Base-by-base conservation (phyloP, 2,797 vertebrate genomes). In the Hypotaenidia philippensis region DNA sequence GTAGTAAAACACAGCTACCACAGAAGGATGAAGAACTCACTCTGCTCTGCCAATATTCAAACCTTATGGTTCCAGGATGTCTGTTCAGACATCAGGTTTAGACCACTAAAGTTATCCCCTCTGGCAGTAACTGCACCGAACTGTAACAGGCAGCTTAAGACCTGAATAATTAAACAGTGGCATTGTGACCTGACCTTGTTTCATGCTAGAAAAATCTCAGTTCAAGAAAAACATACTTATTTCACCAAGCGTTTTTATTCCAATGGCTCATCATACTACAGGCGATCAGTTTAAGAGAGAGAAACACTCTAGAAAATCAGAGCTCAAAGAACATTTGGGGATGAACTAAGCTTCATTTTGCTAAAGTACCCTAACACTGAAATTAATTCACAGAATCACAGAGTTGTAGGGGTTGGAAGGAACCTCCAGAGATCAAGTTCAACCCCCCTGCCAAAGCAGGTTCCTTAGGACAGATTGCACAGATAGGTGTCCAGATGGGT, bases 91-190 rank as follows among this genome's bases (percentile, higher is more conserved):
- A 9, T 59, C 38, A 92, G 55, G 72, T 81, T 95, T 85, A 78
- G 75, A 60, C 55, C 65, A 66, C 76, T 69, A 25, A 87, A 78
- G 31, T 61, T 75, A 57, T 65, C 47, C 50, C 65, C 44, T 83
- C 44, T 81, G 79, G 65, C 89, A 95, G 41, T 81, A 91, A 71
- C 75, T 90, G 49, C 1, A 2, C 57, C 34, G 26, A 83, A 47
- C 76, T 92, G 47, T 91, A 97, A 49, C 88, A 95, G 88, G 94
- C 71, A 96, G 85, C 78, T 93, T 94, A 89, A 81, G 92, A 77
- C 63, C 68, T 75, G 93, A 94, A 90, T 85, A 89, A 90, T 94
- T 96, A 71, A 91, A 88, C 69, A 70, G 85, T 89, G 93, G 72
- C 79, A 68, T 87, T 75, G 34, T 0, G 2, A 61, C 55, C 71